Evolutionary conservation across 2,113 vertebrate genomes (phyloP).

Genomic region (Lynx canadensis): DNA sequence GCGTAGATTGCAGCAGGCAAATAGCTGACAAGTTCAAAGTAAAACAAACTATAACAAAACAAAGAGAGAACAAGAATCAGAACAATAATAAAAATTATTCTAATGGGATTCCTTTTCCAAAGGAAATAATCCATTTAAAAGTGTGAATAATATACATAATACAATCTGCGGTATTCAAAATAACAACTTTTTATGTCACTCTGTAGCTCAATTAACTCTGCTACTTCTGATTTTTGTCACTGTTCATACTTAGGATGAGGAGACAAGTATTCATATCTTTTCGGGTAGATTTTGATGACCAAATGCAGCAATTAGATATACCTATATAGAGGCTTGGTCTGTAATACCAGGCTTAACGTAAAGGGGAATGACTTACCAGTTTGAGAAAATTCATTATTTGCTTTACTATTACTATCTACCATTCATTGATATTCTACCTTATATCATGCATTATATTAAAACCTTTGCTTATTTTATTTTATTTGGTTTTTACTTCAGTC

Average conservation of each 20-base stretch:
- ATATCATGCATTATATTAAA: background rate
- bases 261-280: background rate
- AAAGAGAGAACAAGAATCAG: background rate
- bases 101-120: background rate
- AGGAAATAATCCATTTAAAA: constrained; percentile 22
- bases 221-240: background rate
- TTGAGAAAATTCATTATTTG: background rate
- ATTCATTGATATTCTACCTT: background rate
- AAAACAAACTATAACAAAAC: background rate
- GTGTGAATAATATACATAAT: background rate
- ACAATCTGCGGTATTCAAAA: background rate
- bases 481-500: background rate
- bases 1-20: background rate
- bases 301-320: background rate
- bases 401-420: background rate
- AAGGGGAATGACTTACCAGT: background rate
- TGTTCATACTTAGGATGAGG: background rate
- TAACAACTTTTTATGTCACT: background rate
- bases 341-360: background rate
- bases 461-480: background rate
- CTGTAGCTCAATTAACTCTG: background rate
- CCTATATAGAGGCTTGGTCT: background rate
- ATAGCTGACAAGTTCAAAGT: background rate
- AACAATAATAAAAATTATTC: background rate
- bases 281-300: background rate